Evolutionary conservation across 2,888 invertebrate genomes (phyloP).

Genomic region (Campoplex capitator): DNA sequence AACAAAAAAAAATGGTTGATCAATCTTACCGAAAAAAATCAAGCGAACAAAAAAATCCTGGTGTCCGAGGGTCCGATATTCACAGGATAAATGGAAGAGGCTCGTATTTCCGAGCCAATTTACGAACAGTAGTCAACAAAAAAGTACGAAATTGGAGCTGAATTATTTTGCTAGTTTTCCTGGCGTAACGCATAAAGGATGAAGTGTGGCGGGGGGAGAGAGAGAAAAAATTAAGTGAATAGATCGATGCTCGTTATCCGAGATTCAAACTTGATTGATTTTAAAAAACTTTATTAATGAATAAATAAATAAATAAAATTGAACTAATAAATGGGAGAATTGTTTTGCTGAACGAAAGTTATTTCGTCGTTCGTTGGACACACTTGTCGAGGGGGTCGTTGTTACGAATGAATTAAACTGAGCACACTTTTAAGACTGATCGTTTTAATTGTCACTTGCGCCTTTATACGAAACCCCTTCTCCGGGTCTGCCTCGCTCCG

Average conservation of each 20-base stretch:
- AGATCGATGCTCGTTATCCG: not conserved
- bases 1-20: not conserved
- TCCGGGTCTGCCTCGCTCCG: slow-evolving; percentile 40
- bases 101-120: slow-evolving; percentile 74
- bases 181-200: slow-evolving; percentile 83
- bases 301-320: not conserved
- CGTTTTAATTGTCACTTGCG: slow-evolving; percentile 82
- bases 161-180: slow-evolving; percentile 84
- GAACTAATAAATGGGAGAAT: not conserved
- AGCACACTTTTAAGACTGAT: slow-evolving; percentile 80
- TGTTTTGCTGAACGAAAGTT: not conserved
- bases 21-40: not conserved
- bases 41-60: not conserved
- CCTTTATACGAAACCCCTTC: slow-evolving; percentile 81
- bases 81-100: not conserved
- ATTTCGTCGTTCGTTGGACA: not conserved
- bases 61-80: not conserved
- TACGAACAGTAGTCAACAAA: slow-evolving; percentile 70
- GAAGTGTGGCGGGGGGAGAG: not conserved
- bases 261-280: not conserved
- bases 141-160: slow-evolving; percentile 86
- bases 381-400: slow-evolving; percentile 20
- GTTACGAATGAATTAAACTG: slow-evolving; percentile 73
- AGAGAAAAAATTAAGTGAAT: slow-evolving; percentile 16
- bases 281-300: not conserved